Evolutionary conservation across 2,888 invertebrate species (phyloP).

Genomic region (Aphidius colemani): DNA sequence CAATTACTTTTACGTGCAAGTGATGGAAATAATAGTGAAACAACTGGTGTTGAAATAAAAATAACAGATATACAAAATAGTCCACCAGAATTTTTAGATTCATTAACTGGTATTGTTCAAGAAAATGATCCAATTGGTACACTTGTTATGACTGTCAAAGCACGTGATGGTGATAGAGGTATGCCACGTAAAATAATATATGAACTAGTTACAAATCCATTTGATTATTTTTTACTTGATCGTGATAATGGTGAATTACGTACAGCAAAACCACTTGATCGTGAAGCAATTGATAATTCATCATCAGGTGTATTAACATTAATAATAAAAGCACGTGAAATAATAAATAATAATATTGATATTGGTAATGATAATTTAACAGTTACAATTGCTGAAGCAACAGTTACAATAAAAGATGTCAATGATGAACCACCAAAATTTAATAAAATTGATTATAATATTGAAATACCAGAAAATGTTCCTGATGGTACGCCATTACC

Average conservation of each 20-base stretch:
- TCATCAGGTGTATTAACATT: constrained; percentile 79
- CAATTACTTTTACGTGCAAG: constrained; percentile 77
- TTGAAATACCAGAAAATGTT: constrained; percentile 82
- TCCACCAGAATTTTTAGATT: constrained; percentile 82
- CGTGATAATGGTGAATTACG: constrained; percentile 77
- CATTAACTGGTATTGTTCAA: constrained; percentile 76
- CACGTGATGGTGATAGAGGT: constrained; percentile 84
- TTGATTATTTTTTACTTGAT: constrained; percentile 85
- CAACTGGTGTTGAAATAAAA: constrained; percentile 76
- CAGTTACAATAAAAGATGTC: constrained; percentile 84
- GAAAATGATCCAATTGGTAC: constrained; percentile 87
- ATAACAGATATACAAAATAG: constrained; percentile 86
- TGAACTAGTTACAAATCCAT: constrained; percentile 81
- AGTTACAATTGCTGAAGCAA: constrained; percentile 73
- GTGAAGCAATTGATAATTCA: constrained; percentile 76
- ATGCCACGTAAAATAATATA: constrained; percentile 79
- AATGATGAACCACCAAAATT: constrained; percentile 88
- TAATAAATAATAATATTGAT: constrained; percentile 72
- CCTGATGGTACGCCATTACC: constrained; percentile 81
- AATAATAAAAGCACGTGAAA: constrained; percentile 79
- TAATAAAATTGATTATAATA: constrained; percentile 79
- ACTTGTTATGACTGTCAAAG: constrained; percentile 77
- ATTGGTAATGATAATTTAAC: constrained; percentile 69
- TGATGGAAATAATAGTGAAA: constrained; percentile 77
- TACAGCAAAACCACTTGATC: constrained; percentile 83